Evolutionary conservation across 2,113 vertebrate species (phyloP).

Genomic region (Circaetus cinerascens): DNA sequence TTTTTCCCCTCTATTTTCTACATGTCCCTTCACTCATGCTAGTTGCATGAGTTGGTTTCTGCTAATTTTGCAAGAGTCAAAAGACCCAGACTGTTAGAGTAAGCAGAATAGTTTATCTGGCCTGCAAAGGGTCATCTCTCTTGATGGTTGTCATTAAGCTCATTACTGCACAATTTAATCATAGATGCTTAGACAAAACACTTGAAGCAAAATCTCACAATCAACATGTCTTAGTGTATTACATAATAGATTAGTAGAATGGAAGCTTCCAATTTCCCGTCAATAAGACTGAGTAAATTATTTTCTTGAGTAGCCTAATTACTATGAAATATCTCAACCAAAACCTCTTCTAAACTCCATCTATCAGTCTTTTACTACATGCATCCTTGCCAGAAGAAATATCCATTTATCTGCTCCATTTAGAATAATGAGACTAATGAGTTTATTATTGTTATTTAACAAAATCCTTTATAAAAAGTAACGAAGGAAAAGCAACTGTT

Average conservation of each 20-base stretch:
- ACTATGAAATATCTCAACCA: slow-evolving; percentile 10
- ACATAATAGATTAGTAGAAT: background rate
- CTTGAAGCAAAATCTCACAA: background rate
- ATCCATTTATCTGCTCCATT: background rate
- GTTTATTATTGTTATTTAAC: slow-evolving; percentile 15
- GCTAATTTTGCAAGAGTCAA: background rate
- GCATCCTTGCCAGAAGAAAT: background rate
- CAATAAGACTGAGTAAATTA: background rate
- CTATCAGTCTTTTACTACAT: background rate
- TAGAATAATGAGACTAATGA: slow-evolving; percentile 31
- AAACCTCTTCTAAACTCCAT: slow-evolving; percentile 11
- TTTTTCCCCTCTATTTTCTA: background rate
- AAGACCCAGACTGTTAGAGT: background rate
- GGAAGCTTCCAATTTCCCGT: background rate
- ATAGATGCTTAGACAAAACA: slow-evolving; percentile 1
- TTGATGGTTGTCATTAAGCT: background rate
- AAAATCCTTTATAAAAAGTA: slow-evolving; percentile 30
- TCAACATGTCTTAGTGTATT: background rate
- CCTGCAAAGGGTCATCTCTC: background rate
- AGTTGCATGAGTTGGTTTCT: background rate
- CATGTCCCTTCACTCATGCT: background rate
- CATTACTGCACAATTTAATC: slow-evolving; percentile 10
- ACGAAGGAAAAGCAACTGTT: background rate
- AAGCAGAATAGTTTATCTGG: background rate
- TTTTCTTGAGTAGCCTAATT: slow-evolving; percentile 31